phyloP scores from a whole-genome alignment of 2,113 vertebrate species.

The Puntigrus tetrazona region DNA sequence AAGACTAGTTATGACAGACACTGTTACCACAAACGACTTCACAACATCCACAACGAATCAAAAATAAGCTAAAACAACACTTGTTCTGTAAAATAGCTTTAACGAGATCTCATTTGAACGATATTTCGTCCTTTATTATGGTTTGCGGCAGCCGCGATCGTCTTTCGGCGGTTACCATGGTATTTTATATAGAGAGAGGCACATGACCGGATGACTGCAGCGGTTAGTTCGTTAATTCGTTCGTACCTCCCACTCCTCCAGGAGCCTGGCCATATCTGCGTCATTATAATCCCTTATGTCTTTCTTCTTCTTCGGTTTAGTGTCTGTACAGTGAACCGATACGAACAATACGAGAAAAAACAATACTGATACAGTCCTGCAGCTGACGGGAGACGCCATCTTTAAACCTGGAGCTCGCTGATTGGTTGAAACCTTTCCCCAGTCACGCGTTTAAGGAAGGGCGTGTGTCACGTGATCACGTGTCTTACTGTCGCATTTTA shows the following conservation, averaged over 20 bases:
- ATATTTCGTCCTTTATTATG: neutral
- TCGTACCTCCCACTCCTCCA: conserved; percentile 97
- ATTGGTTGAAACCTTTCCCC: conserved; percentile 63
- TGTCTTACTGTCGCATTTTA: neutral
- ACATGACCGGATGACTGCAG: neutral
- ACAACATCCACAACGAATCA: neutral
- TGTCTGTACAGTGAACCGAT: conserved; percentile 58
- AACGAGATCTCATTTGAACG: neutral
- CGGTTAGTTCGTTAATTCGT: neutral
- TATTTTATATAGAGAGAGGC: neutral
- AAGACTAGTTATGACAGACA: neutral
- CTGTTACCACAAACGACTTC: neutral
- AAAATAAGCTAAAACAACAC: neutral
- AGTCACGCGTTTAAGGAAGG: conserved; percentile 55
- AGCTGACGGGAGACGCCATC: conserved; percentile 69
- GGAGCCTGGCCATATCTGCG: conserved; percentile 92
- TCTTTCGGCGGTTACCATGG: conserved; percentile 2
- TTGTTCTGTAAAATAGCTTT: neutral
- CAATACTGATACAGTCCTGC: conserved; percentile 53
- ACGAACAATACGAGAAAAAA: conserved; percentile 60
- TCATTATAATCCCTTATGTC: conserved; percentile 97
- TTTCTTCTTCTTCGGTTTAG: conserved; percentile 82
- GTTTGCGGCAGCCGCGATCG: neutral
- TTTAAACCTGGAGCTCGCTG: conserved; percentile 62
- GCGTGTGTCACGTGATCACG: conserved; percentile 39